Evolutionary conservation across 2,888 invertebrate species (phyloP), one percentile per base, ranked within the genome.

Genomic region (Diadegma fenestrale): DNA sequence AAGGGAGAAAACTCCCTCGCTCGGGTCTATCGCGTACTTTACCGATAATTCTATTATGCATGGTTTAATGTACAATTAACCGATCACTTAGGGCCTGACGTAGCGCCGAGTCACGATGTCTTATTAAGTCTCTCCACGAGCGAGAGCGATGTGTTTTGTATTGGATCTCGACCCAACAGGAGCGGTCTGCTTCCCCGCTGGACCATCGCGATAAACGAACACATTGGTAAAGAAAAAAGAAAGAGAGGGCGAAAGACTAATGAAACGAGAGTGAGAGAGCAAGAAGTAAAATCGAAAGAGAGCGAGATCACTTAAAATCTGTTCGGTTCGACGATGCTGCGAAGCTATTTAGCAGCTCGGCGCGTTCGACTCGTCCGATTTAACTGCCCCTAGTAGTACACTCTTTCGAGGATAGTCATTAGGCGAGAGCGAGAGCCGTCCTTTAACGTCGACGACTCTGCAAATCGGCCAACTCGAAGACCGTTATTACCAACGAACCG

Each of bases 31-130:
- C 82, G 58, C 58, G 61, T 80, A 81, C 86, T 85, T 63, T 85
- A 84, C 86, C 90, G 90, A 92, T 93, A 93, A 93, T 93, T 93
- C 93, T 92, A 93, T 94, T 93, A 93, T 92, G 91, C 91, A 93
- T 91, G 92, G 93, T 92, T 93, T 93, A 93, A 93, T 93, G 92
- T 93, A 93, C 93, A 93, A 94, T 93, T 93, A 94, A 93, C 92
- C 90, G 93, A 93, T 93, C 93, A 93, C 93, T 93, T 93, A 93
- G 90, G 91, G 87, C 84, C 90, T 93, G 93, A 94, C 93, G 90
- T 92, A 91, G 89, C 91, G 93, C 91, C 90, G 92, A 93, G 92
- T 93, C 93, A 94, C 93, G 93, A 93, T 91, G 93, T 93, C 93
- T 93, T 93, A 93, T 93, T 93, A 93, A 93, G 93, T 87, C 90